phyloP scores from a whole-genome alignment of 2,113 vertebrate species.

The Dromiciops gliroides region DNA sequence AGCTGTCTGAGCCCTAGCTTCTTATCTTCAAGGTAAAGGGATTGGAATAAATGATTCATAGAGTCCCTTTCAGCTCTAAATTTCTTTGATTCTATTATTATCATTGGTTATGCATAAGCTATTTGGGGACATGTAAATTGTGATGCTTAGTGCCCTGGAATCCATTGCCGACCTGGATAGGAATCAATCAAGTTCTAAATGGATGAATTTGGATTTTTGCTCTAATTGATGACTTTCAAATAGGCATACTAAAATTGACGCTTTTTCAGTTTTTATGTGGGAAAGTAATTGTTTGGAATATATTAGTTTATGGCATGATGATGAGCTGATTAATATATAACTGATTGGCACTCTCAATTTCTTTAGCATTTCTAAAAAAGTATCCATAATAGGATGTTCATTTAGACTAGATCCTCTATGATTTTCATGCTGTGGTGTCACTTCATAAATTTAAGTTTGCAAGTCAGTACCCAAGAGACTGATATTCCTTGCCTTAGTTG shows the following conservation, averaged over 20 bases:
- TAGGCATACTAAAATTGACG: constrained; percentile 17
- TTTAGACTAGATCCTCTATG: background rate
- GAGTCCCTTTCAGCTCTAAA: background rate
- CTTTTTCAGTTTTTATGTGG: constrained; percentile 17
- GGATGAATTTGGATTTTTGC: background rate
- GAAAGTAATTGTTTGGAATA: background rate
- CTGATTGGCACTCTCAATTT: background rate
- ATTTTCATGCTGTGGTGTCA: constrained; percentile 18
- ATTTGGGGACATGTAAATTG: background rate
- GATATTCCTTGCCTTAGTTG: background rate
- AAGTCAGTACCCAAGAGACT: background rate
- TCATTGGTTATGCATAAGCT: background rate
- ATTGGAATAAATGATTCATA: background rate
- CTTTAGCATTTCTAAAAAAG: background rate
- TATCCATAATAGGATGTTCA: background rate
- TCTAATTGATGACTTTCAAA: background rate
- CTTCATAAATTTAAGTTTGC: constrained; percentile 17
- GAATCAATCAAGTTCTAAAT: background rate
- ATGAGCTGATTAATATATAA: background rate
- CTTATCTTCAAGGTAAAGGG: background rate
- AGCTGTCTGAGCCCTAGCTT: background rate
- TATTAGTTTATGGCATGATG: background rate
- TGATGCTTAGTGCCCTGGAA: background rate
- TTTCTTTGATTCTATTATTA: background rate
- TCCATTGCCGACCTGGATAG: background rate